Base-by-base conservation (phyloP, 2,888 invertebrate genomes). In the Sesia bembeciformis region DNA sequence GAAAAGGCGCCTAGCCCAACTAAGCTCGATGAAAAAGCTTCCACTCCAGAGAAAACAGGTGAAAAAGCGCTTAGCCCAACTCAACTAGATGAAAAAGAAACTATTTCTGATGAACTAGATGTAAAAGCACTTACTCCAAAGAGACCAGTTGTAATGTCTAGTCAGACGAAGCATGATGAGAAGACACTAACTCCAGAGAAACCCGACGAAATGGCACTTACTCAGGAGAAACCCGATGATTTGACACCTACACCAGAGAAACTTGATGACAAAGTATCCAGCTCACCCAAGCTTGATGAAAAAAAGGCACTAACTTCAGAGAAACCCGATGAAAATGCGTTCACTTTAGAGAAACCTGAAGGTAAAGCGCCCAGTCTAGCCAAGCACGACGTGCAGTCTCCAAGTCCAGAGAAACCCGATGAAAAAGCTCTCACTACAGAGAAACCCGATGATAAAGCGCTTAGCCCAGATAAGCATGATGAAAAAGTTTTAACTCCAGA, bases 391-490 rank as follows among this genome's bases (percentile, higher is more conserved):
- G 5, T n/a, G 23, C 7, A 38, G 5, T 8, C 38, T 4, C 38
- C 3, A 4, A 3, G 4, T 49, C 6, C 49, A n/a, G 1, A 8
- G 6, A 49, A 49, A 5, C 39, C 38, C 6, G 6, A 8, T 3
- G 49, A 49, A 1, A 49, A 49, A 5, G 49, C 7, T 8, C 3
- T 42, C 3, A 4, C 6, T 42, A 3, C 38, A 4, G 54, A 51
- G 0, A 53, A 42, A 23, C 52, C 40, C 7, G 51, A 41, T n/a
- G 58, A 63, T 4, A 62, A 62, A 43, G 54, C 51, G 51, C 40
- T 51, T 5, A 50, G 53, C 7, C 8, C 43, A 5, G 38, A 8
- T 4, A 56, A 60, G 4, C 54, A 42, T 4, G 56, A 56, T 1
- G 49, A 49, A 6, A 42, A 42, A 3, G 42, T 41, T 39, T 52